Evolutionary conservation across 1,140 invertebrate species (phyloP), one percentile per base, ranked within the genome.

Genomic region (Globodera ellingtonae): DNA sequence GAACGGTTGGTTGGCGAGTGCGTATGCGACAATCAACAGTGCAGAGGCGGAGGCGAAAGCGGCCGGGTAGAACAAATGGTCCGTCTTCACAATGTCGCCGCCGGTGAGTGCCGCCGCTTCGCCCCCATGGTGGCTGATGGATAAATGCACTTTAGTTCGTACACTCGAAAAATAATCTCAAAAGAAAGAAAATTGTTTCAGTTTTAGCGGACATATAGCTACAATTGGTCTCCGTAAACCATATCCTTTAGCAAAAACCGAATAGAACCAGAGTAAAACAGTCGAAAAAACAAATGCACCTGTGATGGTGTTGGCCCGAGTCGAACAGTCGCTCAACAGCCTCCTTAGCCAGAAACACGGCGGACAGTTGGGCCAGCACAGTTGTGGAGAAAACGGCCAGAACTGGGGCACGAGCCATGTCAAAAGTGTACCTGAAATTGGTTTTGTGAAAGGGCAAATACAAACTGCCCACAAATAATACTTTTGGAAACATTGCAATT

Each of bases 291-390:
- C 35, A 35, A 35, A 2, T 35, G 35, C 18, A 62, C 56, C 56
- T 62, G 69, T 81, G 83, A 72, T 88, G 88, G 65, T 88, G 88
- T 78, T 88, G 87, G 7, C 86, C 88, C 10, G 50, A 69, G n/a
- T 87, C 85, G 24, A 89, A 75, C 15, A 89, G 65, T 56, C 83
- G 84, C 72, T 89, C 87, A 47, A 89, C 77, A 15, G 84, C 79
- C 81, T 89, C 87, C 75, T 89, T 89, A 13, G 83, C 79, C 21
- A 89, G 75, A 80, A 89, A 89, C n/a, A 89, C 83, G 3, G 87
- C 83, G 47, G 86, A 89, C 7, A 89, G 79, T 70, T 89, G 87
- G 18, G 85, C 87, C 2, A 89, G 80, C 6, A 89, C 85, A 18
- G 88, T 88, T 21, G 88, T 85, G 21, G 85, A 85, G 71, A 89